Base-by-base conservation (phyloP, 2,888 invertebrate species). In the Erynnis tages region DNA sequence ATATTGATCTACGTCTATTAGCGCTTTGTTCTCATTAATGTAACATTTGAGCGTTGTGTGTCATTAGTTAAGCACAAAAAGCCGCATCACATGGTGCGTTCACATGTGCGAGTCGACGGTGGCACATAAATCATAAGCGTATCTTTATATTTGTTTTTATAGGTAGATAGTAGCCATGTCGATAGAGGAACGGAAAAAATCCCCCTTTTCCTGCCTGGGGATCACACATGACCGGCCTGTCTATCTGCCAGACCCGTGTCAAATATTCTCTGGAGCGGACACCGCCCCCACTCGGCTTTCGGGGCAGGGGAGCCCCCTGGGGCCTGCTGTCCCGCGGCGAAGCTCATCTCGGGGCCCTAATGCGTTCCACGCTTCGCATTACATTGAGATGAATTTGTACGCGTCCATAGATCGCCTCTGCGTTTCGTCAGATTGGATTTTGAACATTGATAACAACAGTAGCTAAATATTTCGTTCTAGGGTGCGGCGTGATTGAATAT, bases 171-270 rank as follows among this genome's bases (percentile, higher is more conserved):
- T 79, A 82, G 80, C 79, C 74, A 76, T 74, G 80, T 85, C 82
- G 84, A 86, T 81, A 81, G 75, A 79, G 74, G 75, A 79, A 73
- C 75, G 84, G 84, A 85, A 88, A 88, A 88, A 89, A 89, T 75
- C 79, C 67, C 84, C 79, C 79, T 79, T 79, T 89, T 87, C 86
- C 87, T 84, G 84, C 74, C 79, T 76, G 80, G 82, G 84, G 86
- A 88, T 88, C 89, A 89, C 89, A 89, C 89, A 89, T 88, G 89
- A 88, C 89, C 87, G 87, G 84, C 78, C 86, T 88, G 89, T 89
- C 89, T 88, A 88, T 89, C 89, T 88, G 89, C 89, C 89, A 87
- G 88, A 89, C 89, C 89, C 89, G 84, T 89, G 88, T 89, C 89
- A 89, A 89, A 89, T 89, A 89, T 88, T 84, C 89, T 88, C 87